Conservation (phyloP, 64 coral and sea anemone genomes). For the Dendronephthya gigantea region DNA sequence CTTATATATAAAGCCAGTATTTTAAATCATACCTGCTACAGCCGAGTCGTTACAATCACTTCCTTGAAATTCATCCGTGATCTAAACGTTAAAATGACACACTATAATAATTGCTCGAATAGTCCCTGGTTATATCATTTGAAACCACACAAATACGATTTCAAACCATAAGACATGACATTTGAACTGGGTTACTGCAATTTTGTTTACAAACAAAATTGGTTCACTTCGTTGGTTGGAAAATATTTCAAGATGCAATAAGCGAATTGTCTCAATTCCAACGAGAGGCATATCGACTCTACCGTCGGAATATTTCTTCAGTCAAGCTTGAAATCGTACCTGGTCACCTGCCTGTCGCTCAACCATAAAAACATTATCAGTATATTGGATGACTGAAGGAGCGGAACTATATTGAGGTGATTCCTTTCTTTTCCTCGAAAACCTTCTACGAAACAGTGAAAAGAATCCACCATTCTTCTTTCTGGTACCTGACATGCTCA, state of each 20-base stretch:
- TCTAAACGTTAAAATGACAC: not conserved
- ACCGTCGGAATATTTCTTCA: too few species aligned
- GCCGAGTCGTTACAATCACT: not conserved
- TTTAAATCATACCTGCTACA: not conserved
- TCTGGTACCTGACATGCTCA: not conserved
- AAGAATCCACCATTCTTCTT: not conserved
- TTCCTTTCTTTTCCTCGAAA: conserved; percentile 13
- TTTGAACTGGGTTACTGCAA: too few species aligned
- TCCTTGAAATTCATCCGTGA: not conserved
- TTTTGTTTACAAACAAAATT: too few species aligned
- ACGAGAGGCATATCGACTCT: too few species aligned
- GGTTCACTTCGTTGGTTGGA: too few species aligned
- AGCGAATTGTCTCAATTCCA: too few species aligned
- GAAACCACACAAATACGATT: too few species aligned
- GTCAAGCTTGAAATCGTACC: not conserved
- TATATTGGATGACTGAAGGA: not conserved
- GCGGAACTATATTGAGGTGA: not conserved
- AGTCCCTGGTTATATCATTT: too few species aligned
- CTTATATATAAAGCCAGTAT: too few species aligned
- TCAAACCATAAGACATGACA: too few species aligned
- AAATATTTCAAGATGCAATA: too few species aligned
- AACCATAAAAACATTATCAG: conserved; percentile 9
- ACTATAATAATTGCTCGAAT: too few species aligned
- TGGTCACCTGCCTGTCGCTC: not conserved
- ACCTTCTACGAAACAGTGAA: not conserved